A percentile compares a stretch with the other conserved stretches of the same genome.
These are phyloP conservation scores for Lagopus muta DNA, from an alignment of 2,113 vertebrate genomes.

Conservation along the genomic window DNA sequence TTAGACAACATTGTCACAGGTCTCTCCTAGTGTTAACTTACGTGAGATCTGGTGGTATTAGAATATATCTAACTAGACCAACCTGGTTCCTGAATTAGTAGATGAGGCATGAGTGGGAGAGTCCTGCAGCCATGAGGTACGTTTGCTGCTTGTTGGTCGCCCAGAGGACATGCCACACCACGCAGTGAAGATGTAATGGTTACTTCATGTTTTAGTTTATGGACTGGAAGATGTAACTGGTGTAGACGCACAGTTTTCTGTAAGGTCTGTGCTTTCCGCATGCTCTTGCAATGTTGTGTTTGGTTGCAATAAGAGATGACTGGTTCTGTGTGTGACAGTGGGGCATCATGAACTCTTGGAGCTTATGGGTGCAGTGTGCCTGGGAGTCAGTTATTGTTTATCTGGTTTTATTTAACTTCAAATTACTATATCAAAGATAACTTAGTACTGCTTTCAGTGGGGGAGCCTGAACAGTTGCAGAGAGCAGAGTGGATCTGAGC, in stretches of 20 bases:
- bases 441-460: not conserved
- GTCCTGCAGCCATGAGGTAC: not conserved
- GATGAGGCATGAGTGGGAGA: not conserved
- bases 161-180: not conserved
- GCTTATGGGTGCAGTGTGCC: not conserved
- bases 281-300: not conserved
- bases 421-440: not conserved
- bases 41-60: not conserved
- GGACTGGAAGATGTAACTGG: not conserved
- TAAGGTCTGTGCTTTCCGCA: not conserved
- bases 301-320: not conserved
- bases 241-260: not conserved
- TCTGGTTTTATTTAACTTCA: not conserved
- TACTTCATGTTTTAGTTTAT: too few relatives aligned
- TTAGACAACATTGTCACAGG: not conserved
- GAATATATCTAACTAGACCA: rapidly evolving
- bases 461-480: not conserved
- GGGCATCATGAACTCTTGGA: not conserved
- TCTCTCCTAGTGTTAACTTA: not conserved
- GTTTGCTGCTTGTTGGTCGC: not conserved
- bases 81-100: not conserved
- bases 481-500: not conserved
- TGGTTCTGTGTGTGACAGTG: too few relatives aligned
- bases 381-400: not conserved
- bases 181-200: not conserved